Percentiles rank a stretch among this genome's conserved stretches.
These are phyloP conservation scores for Nomada ruficornis DNA, from an alignment of 2,888 invertebrate genomes.

Conservation along the genomic window DNA sequence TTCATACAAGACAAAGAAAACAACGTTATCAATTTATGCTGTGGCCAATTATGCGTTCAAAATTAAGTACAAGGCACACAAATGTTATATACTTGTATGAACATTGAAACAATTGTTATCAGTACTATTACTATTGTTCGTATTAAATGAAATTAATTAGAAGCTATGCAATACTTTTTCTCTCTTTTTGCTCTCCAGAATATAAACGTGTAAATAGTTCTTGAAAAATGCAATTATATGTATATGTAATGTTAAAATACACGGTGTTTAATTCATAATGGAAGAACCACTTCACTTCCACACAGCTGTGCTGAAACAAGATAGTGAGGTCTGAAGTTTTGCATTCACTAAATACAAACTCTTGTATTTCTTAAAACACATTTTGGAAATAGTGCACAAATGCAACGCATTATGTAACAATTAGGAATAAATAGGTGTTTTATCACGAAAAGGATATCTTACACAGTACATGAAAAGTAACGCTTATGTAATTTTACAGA, in stretches of 20 bases:
- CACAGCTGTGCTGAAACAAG: not conserved
- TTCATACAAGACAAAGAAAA: not conserved
- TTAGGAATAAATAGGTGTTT: not conserved
- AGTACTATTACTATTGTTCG: not conserved
- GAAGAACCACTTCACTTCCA: not conserved
- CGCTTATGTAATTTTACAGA: constrained; percentile 10
- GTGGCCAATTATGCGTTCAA: not conserved
- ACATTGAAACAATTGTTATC: constrained; percentile 2
- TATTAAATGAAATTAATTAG: not conserved
- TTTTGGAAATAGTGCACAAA: not conserved
- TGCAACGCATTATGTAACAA: not conserved
- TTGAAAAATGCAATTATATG: constrained; percentile 24
- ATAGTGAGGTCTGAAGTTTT: not conserved
- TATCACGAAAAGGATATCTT: not conserved
- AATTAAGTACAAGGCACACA: not conserved
- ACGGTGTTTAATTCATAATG: constrained; percentile 2
- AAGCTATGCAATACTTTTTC: not conserved
- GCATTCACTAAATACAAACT: not conserved
- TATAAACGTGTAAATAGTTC: constrained; percentile 21
- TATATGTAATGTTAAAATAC: constrained; percentile 27
- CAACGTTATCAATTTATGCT: not conserved
- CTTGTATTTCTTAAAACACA: constrained; percentile 1
- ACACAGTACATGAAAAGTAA: not conserved
- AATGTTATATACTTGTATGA: not conserved
- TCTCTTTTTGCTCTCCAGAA: not conserved